Evolutionary conservation across 2,888 invertebrate species (phyloP).

Genomic region (Lottia gigantea): DNA sequence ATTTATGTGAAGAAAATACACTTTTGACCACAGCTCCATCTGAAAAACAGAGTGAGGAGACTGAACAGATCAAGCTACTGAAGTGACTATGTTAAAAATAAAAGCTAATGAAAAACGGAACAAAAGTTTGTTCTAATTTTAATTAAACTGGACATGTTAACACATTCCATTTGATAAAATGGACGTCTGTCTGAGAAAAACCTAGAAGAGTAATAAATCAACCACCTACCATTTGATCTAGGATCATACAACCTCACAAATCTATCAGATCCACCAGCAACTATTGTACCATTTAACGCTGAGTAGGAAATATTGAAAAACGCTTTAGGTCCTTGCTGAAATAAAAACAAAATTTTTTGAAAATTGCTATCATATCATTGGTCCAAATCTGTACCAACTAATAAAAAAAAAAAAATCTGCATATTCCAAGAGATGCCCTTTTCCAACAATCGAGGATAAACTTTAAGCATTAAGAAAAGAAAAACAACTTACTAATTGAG

Average conservation of each 20-base stretch:
- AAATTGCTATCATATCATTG: too few relatives aligned
- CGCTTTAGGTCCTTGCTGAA: slow-evolving; percentile 83
- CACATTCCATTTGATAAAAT: too few relatives aligned
- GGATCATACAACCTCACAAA: slow-evolving; percentile 93
- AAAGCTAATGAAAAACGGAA: too few relatives aligned
- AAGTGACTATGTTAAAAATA: too few relatives aligned
- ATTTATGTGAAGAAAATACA: slow-evolving; percentile 87
- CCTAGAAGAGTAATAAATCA: neutral
- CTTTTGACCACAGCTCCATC: slow-evolving; percentile 89
- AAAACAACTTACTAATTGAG: slow-evolving; percentile 74
- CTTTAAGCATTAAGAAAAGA: neutral
- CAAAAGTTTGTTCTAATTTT: too few relatives aligned
- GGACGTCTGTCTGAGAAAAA: too few relatives aligned
- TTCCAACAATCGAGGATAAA: neutral
- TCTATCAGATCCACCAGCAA: slow-evolving; percentile 91
- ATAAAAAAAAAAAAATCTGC: too few relatives aligned
- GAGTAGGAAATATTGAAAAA: slow-evolving; percentile 90
- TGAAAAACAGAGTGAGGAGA: too few relatives aligned
- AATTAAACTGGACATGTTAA: too few relatives aligned
- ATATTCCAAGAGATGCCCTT: neutral
- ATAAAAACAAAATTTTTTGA: slow-evolving; percentile 24
- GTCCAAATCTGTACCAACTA: too few relatives aligned
- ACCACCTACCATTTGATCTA: slow-evolving; percentile 74
- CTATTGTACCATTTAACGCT: slow-evolving; percentile 76
- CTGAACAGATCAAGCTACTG: too few relatives aligned